Evolutionary conservation across 2,888 invertebrate species (phyloP).

Genomic region (Piscicola geometra): DNA sequence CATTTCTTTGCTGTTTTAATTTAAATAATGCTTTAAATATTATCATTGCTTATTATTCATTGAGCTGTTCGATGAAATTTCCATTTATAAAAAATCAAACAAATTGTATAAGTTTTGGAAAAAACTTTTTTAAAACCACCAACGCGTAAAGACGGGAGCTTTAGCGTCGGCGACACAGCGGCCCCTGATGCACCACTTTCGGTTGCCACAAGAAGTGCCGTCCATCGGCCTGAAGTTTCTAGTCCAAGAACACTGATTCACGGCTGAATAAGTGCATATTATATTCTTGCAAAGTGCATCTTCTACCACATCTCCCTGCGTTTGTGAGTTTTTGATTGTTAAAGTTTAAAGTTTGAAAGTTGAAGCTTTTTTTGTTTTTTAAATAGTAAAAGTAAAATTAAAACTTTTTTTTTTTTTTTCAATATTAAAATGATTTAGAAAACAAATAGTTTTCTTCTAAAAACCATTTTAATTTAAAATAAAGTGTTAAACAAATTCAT

Average conservation of each 20-base stretch:
- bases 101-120: not conserved
- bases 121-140: not conserved
- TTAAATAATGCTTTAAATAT: not conserved
- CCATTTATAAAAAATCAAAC: not conserved
- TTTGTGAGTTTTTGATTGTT: not conserved
- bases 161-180: not conserved
- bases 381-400: too few relatives aligned
- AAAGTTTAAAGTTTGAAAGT: too few relatives aligned
- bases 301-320: not conserved
- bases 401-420: too few relatives aligned
- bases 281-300: not conserved
- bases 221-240: not conserved
- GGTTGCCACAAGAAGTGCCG: not conserved
- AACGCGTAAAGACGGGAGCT: not conserved
- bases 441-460: too few relatives aligned
- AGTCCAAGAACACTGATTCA: not conserved
- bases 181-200: not conserved
- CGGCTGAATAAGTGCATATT: not conserved
- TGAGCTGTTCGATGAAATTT: too few relatives aligned
- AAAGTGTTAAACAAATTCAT: too few relatives aligned
- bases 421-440: too few relatives aligned
- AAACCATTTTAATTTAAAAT: too few relatives aligned
- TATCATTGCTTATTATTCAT: not conserved
- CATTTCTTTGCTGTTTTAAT: not conserved
- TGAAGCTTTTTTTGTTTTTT: too few relatives aligned